Base-by-base conservation (phyloP, 1,140 invertebrate species). In the Rhagoletis zephyria region DNA sequence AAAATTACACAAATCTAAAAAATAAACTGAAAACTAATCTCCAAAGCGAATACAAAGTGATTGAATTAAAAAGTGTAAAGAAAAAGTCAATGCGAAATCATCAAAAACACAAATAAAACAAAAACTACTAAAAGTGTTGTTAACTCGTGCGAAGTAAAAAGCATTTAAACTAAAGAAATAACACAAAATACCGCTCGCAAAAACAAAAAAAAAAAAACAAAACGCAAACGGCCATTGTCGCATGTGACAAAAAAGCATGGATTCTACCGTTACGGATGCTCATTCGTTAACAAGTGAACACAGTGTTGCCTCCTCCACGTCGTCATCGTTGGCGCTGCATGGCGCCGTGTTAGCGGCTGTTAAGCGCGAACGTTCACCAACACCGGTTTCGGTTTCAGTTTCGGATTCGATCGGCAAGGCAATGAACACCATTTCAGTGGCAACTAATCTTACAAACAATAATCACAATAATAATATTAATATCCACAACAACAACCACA, bases 211-310 rank as follows among this genome's bases (percentile, higher is more conserved):
- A 65, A 59, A 59, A 10, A 86, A 3, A 59, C 60, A 65, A 60
- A 77, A n/a, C 56, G 51, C 2, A 51, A 40, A 4, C 19, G 12
- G 4, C 40, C 40, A 87, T n/a, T 59, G 30, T 77, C 60, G 64
- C 30, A 61, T 77, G 67, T 87, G 87, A 77, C 87, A 87, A 87
- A n/a, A n/a, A n/a, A 87, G 51, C 40, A 87, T 87, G 87, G 87
- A 87, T 77, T 87, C 87, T 77, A 45, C 19, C 86, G 61, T 30
- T 61, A 59, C n/a, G 14, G 86, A 87, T 70, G 61, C 65, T 14
- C 86, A 67, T 16, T 87, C 86, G 19, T 67, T 64, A 90, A 94
- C 94, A 93, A 95, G 95, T 94, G 95, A 95, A 92, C 94, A 95
- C 88, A 95, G 95, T 94, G 94, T 88, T 70, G 89, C 85, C 42